Conservation (phyloP, 2,888 invertebrate species). For the Drosophila mercatorum region DNA sequence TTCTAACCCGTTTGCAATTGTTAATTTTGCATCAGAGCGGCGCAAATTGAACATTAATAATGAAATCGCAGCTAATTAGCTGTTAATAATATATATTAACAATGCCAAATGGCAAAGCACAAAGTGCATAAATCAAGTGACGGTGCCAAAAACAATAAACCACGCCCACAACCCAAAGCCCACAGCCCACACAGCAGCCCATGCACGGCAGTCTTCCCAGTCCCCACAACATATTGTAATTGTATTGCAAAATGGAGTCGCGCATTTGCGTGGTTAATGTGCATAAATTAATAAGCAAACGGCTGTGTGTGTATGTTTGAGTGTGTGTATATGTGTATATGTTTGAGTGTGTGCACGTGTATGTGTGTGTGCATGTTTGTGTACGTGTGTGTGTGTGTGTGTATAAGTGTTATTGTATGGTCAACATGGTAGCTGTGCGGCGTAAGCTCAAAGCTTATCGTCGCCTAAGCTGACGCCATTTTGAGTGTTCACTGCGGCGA, state of each 20-base stretch:
- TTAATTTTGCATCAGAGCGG: neutral
- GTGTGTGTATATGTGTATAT: conserved; percentile 2
- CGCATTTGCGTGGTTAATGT: conserved; percentile 69
- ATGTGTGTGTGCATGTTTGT: neutral
- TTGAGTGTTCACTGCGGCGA: conserved; percentile 54
- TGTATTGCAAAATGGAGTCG: conserved; percentile 52
- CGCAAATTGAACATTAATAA: conserved; percentile 48
- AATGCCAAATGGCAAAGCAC: conserved; percentile 53
- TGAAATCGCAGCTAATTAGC: conserved; percentile 72
- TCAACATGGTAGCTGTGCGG: conserved; percentile 31
- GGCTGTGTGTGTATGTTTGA: conserved; percentile 3
- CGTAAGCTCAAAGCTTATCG: conserved; percentile 65
- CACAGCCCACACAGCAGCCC: conserved; percentile 8
- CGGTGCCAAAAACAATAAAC: conserved; percentile 42
- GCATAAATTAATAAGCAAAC: conserved; percentile 71
- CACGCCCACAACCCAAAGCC: conserved; percentile 30
- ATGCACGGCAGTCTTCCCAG: neutral
- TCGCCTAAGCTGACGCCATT: conserved; percentile 62
- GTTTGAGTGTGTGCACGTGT: neutral
- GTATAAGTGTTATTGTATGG: conserved; percentile 19
- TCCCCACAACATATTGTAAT: conserved; percentile 14
- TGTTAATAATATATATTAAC: conserved; percentile 75
- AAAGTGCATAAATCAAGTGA: conserved; percentile 69
- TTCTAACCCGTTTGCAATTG: conserved; percentile 15
- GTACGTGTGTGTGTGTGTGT: conserved; percentile 7